These are phyloP conservation scores for Stigmatopora nigra DNA, from an alignment of 2,113 vertebrate genomes.

Conservation along the genomic window DNA sequence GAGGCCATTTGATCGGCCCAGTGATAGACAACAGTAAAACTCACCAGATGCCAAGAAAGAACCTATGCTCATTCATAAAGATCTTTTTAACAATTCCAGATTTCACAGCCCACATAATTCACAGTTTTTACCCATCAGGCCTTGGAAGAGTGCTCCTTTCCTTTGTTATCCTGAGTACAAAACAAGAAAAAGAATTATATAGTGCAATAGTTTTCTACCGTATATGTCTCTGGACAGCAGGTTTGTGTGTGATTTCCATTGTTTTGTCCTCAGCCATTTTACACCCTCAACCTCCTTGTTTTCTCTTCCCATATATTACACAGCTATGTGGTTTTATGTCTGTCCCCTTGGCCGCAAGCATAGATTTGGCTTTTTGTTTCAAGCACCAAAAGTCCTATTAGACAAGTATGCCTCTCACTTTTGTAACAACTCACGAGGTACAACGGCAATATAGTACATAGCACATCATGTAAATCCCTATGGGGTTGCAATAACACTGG, in stretches of 20 bases:
- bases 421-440: conserved; percentile 11
- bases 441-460: conserved; percentile 4
- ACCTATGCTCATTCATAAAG: background rate
- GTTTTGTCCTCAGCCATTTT: conserved; percentile 11
- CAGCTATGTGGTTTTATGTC: conserved; percentile 27
- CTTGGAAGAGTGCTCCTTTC: background rate
- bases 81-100: background rate
- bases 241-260: conserved; percentile 18
- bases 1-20: background rate
- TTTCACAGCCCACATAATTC: background rate
- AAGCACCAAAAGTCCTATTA: conserved; percentile 12
- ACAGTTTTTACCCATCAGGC: background rate
- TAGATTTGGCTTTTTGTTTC: conserved; percentile 9
- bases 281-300: conserved; percentile 7
- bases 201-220: background rate
- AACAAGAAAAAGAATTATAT: background rate
- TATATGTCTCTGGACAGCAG: conserved; percentile 9
- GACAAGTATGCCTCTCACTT: background rate
- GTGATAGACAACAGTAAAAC: background rate
- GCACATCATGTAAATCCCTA: conserved; percentile 24
- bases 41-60: too few relatives aligned
- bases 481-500: conserved; percentile 32
- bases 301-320: conserved; percentile 17
- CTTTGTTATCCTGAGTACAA: background rate
- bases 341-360: conserved; percentile 18